These are phyloP conservation scores for Hypomesus transpacificus DNA, from an alignment of 2,113 vertebrate species.

Conservation along the genomic window DNA sequence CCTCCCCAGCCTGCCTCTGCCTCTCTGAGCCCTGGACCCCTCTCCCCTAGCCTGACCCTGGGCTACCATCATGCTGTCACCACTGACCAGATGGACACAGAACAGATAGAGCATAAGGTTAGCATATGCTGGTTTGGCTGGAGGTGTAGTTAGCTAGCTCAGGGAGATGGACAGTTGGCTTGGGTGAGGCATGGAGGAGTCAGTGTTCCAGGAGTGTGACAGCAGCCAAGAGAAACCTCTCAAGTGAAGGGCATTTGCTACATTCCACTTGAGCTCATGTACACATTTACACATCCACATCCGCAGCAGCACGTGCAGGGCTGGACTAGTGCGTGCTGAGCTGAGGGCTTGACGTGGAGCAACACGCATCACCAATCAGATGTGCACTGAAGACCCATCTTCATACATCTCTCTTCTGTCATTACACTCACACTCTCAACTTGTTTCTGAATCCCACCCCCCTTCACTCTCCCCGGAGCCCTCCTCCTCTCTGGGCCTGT, in stretches of 20 bases:
- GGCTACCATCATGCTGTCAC: constrained; percentile 46
- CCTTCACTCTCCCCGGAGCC: constrained; percentile 3
- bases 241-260: neutral
- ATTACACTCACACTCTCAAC: neutral
- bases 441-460: neutral
- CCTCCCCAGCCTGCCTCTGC: constrained; percentile 15
- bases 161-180: neutral
- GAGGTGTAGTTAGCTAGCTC: neutral
- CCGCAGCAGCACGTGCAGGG: constrained; percentile 1
- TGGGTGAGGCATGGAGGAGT: neutral
- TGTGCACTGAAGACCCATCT: neutral
- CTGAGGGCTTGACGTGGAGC: neutral
- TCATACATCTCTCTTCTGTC: neutral
- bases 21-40: constrained; percentile 8
- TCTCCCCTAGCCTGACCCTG: constrained; percentile 46
- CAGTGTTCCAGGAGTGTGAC: constrained; percentile 8
- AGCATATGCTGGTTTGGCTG: constrained; percentile 50
- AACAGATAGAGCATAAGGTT: constrained; percentile 51
- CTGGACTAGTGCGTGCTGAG: neutral
- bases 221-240: neutral
- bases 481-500: constrained; percentile 20
- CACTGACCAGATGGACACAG: constrained; percentile 47
- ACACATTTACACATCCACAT: constrained; percentile 1
- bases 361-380: neutral
- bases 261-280: neutral